A percentile compares a stretch with the other conserved stretches of the same genome.
Conservation (phyloP, 2,888 invertebrate genomes). For the Drosophila mercatorum region DNA sequence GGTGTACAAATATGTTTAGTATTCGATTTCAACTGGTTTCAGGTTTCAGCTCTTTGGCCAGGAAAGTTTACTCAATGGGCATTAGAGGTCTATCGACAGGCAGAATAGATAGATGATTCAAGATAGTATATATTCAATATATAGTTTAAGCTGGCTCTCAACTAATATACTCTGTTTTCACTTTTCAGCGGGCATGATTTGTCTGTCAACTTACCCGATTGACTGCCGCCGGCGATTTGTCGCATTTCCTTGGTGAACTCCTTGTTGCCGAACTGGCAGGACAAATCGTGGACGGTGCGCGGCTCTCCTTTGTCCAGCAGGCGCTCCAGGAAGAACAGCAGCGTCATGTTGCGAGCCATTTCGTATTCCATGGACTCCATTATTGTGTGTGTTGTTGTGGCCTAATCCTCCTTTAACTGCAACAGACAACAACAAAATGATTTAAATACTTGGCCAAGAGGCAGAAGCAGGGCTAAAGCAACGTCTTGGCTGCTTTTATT, state of each 20-base stretch:
- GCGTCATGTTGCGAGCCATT: constrained; percentile 96
- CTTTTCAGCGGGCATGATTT: not conserved
- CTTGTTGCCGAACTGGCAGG: constrained; percentile 99
- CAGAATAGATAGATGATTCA: not conserved
- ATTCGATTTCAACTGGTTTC: constrained; percentile 46
- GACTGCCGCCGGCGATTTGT: constrained; percentile 97
- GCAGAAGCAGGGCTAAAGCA: constrained; percentile 19
- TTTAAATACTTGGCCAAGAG: constrained; percentile 55
- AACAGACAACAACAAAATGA: constrained; percentile 37
- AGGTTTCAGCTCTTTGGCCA: constrained; percentile 2
- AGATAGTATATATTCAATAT: too few species aligned
- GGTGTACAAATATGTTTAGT: constrained; percentile 57
- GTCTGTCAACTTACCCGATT: constrained; percentile 89
- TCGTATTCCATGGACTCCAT: constrained; percentile 98
- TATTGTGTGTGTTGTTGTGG: constrained; percentile 13
- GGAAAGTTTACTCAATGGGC: not conserved
- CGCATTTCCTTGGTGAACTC: constrained; percentile 99
- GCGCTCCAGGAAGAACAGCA: constrained; percentile 99
- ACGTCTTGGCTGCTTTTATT: constrained; percentile 47
- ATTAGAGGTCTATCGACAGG: not conserved
- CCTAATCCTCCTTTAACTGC: constrained; percentile 49
- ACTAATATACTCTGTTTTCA: not conserved
- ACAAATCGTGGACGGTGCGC: constrained; percentile 97
- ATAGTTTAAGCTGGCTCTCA: too few species aligned
- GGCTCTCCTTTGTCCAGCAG: constrained; percentile 98